Percentiles rank a stretch among this genome's conserved stretches.
Evolutionary conservation across 2,113 vertebrate species (phyloP).

Genomic region (Formicarius rufipectus): DNA sequence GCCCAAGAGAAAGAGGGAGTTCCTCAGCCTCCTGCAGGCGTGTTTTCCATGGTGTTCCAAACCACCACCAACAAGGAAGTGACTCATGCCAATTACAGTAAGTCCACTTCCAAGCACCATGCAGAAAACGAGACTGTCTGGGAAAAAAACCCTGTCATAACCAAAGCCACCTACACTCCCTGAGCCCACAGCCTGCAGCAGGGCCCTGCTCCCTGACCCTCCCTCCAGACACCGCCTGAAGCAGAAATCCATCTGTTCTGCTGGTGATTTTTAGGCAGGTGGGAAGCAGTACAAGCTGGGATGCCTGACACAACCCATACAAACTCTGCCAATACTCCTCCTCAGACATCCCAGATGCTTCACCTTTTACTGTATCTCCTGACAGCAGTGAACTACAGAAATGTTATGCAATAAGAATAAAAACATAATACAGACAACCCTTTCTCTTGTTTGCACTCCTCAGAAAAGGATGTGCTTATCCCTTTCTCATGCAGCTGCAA

Average conservation of each 20-base stretch:
- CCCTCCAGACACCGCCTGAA: not conserved
- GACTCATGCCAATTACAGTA: constrained; percentile 40
- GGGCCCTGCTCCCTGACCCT: not conserved
- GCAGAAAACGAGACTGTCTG: constrained; percentile 6
- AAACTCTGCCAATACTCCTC: not conserved
- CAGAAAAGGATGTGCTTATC: not conserved
- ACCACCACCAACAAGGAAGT: constrained; percentile 11
- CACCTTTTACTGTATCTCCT: not conserved
- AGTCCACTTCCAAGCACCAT: constrained; percentile 13
- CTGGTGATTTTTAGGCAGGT: not conserved
- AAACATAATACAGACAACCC: not conserved
- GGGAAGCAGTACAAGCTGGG: not conserved
- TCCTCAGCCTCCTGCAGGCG: not conserved
- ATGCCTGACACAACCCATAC: not conserved
- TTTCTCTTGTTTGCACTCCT: not conserved
- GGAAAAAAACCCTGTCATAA: not conserved
- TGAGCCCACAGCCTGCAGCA: not conserved
- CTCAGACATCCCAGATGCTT: not conserved
- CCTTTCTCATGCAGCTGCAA: not conserved
- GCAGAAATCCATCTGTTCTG: not conserved
- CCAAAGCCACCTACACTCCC: constrained; percentile 5
- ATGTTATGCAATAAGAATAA: not conserved
- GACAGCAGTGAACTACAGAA: not conserved
- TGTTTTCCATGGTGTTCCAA: not conserved
- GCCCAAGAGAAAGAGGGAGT: not conserved